A percentile compares a stretch with the other conserved stretches of the same genome.
Conservation (phyloP, 2,113 vertebrate species). For the Notiomystis cincta region DNA sequence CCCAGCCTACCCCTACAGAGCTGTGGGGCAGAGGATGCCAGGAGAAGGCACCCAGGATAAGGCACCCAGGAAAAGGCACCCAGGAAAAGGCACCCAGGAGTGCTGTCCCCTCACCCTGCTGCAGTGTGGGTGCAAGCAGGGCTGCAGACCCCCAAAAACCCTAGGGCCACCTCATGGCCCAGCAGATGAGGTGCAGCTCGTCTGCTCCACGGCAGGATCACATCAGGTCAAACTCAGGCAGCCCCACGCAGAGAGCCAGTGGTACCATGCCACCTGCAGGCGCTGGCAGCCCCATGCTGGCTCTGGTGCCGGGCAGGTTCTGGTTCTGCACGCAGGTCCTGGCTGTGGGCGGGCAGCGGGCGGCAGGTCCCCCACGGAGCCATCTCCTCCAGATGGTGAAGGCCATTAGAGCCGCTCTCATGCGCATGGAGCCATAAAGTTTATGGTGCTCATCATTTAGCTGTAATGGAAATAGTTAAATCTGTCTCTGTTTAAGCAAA, state of each 20-base stretch:
- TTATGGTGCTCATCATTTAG: conserved; percentile 71
- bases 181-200: not conserved
- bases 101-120: accelerated
- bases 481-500: conserved; percentile 69
- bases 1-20: not conserved
- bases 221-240: accelerated
- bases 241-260: accelerated
- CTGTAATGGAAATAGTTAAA: conserved; percentile 73
- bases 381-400: conserved; percentile 67
- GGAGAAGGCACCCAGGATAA: not conserved
- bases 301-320: not conserved
- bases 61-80: not conserved
- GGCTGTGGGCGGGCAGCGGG: not conserved
- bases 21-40: not conserved
- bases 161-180: not conserved
- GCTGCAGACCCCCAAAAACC: not conserved
- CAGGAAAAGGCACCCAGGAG: not conserved
- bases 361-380: conserved; percentile 1
- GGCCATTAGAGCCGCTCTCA: conserved; percentile 58
- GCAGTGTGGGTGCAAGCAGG: not conserved
- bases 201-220: not conserved
- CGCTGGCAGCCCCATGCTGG: accelerated
- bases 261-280: accelerated
- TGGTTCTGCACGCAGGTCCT: not conserved
- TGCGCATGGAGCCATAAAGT: conserved; percentile 56